Evolutionary conservation across 2,888 invertebrate genomes (phyloP).

Genomic region (Melipona beecheii): DNA sequence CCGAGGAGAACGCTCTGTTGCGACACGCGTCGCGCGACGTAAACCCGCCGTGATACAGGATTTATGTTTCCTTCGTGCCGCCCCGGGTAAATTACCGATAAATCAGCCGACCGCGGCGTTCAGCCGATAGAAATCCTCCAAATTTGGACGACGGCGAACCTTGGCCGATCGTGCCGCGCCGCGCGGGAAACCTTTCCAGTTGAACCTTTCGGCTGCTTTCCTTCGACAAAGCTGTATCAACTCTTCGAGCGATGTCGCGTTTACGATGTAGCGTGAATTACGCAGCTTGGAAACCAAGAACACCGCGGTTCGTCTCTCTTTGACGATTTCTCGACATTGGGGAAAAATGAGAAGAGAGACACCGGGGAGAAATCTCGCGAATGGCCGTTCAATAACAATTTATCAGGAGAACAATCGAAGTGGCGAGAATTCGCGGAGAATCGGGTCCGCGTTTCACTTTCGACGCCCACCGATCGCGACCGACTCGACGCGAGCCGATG

Average conservation of each 20-base stretch:
- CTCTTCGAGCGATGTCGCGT: conserved; percentile 4
- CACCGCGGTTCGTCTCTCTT: too few relatives aligned
- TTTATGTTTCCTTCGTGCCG: conserved; percentile 66
- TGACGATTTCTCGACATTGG: too few relatives aligned
- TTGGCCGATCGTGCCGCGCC: conserved; percentile 29
- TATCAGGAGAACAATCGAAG: background rate
- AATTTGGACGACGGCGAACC: conserved; percentile 62
- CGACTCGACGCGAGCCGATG: conserved; percentile 29
- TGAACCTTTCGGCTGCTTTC: conserved; percentile 9
- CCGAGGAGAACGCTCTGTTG: conserved; percentile 47
- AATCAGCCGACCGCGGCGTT: conserved; percentile 61
- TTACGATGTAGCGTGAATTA: background rate
- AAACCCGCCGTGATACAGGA: conserved; percentile 69
- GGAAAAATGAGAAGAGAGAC: too few relatives aligned
- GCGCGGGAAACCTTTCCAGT: conserved; percentile 4
- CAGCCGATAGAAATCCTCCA: conserved; percentile 59
- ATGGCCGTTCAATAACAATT: background rate
- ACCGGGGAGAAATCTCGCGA: background rate
- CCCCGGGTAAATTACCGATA: conserved; percentile 63
- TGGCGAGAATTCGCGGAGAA: conserved; percentile 28
- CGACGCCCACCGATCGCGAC: conserved; percentile 66
- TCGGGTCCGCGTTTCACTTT: conserved; percentile 62
- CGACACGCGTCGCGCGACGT: conserved; percentile 73
- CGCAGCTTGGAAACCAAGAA: background rate
- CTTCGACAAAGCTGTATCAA: conserved; percentile 43